Percentiles rank a stretch among this genome's conserved stretches.
Evolutionary conservation across 2,797 vertebrate genomes (phyloP).

Genomic region (Paratrypauchen microcephalus): DNA sequence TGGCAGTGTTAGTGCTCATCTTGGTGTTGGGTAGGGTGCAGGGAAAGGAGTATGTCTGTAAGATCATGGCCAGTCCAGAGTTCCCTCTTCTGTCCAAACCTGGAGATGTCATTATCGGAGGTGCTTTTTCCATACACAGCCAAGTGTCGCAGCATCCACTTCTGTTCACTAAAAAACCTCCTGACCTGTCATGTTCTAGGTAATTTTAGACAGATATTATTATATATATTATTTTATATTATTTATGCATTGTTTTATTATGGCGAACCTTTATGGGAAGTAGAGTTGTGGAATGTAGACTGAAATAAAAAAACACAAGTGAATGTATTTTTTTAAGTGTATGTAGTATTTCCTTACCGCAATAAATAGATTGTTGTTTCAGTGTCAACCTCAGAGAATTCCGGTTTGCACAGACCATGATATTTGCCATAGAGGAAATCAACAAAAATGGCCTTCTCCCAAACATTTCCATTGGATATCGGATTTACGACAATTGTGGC

Average conservation of each 20-base stretch:
- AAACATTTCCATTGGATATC: conserved; percentile 73
- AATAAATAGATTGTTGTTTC: conserved; percentile 16
- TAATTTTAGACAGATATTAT: conserved; percentile 25
- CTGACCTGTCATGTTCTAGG: conserved; percentile 69
- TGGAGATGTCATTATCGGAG: conserved; percentile 72
- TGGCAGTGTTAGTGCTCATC: conserved; percentile 26
- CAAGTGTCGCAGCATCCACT: conserved; percentile 60
- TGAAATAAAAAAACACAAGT: too few relatives aligned
- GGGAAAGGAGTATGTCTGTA: conserved; percentile 53
- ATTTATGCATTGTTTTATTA: background rate
- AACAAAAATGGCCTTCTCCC: conserved; percentile 72
- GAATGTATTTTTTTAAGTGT: too few relatives aligned
- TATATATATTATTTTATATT: too few relatives aligned
- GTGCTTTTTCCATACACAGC: conserved; percentile 77
- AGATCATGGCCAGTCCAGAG: conserved; percentile 59
- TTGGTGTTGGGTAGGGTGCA: conserved; percentile 28
- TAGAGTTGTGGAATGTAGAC: background rate
- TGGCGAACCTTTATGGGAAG: too few relatives aligned
- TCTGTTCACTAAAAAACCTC: conserved; percentile 67
- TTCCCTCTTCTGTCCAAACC: conserved; percentile 67
- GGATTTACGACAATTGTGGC: conserved; percentile 77
- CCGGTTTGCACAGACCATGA: conserved; percentile 76
- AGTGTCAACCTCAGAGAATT: conserved; percentile 76
- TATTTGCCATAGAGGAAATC: conserved; percentile 78
- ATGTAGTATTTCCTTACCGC: too few relatives aligned